Conservation (phyloP, 2,888 invertebrate species). For the Camptogramma bilineatum region DNA sequence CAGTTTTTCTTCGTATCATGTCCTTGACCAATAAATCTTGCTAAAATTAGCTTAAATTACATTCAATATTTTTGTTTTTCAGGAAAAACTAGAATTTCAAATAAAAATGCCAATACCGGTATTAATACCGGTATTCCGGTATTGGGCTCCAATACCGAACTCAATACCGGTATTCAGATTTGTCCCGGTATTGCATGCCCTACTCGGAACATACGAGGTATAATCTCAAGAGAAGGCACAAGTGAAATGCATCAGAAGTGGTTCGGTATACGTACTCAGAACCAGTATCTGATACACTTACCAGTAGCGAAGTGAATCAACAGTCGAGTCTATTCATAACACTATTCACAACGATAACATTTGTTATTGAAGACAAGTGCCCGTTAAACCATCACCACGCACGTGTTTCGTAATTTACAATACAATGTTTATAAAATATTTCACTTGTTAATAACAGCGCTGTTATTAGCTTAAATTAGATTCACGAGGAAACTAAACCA, state of each 20-base stretch:
- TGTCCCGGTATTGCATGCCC: too few relatives aligned
- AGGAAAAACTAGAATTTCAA: too few relatives aligned
- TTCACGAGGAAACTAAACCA: conserved; percentile 29
- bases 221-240: conserved; percentile 19
- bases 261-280: conserved; percentile 12
- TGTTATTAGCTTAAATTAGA: conserved; percentile 42
- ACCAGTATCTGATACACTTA: conserved; percentile 44
- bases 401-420: conserved; percentile 44
- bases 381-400: conserved; percentile 47
- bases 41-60: too few relatives aligned
- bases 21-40: too few relatives aligned
- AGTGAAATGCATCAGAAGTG: conserved; percentile 24
- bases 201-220: conserved; percentile 9
- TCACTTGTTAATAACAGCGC: conserved; percentile 52
- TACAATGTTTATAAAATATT: conserved; percentile 62
- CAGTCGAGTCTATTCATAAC: conserved; percentile 52
- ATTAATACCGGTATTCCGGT: too few relatives aligned
- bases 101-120: too few relatives aligned
- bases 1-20: too few relatives aligned
- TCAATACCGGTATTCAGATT: too few relatives aligned
- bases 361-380: conserved; percentile 55
- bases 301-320: conserved; percentile 52
- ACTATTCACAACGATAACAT: conserved; percentile 41
- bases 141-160: too few relatives aligned
- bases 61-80: too few relatives aligned